phyloP scores from a whole-genome alignment of 2,797 vertebrate genomes.

The Channa striata region DNA sequence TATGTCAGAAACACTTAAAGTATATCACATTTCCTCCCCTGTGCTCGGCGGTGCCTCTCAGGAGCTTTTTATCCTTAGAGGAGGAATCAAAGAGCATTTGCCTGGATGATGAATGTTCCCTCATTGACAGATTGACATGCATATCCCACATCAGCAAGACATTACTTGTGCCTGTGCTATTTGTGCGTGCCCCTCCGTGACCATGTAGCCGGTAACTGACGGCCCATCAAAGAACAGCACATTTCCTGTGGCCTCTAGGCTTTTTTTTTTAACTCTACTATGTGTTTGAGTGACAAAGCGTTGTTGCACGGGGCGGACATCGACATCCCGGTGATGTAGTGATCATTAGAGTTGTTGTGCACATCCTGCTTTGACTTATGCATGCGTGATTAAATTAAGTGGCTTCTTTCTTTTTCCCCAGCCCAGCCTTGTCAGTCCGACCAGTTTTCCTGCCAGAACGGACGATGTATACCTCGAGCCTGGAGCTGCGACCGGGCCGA shows the following conservation, averaged over 20 bases:
- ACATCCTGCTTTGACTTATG: constrained; percentile 57
- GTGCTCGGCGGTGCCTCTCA: constrained; percentile 54
- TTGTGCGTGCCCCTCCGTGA: constrained; percentile 11
- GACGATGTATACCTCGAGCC: constrained; percentile 91
- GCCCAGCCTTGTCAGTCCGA: constrained; percentile 92
- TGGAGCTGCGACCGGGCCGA: constrained; percentile 97
- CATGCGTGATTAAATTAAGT: constrained; percentile 64
- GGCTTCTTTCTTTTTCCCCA: constrained; percentile 64
- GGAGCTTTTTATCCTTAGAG: constrained; percentile 66
- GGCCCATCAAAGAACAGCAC: constrained; percentile 31
- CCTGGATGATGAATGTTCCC: constrained; percentile 73
- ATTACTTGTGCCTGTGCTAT: constrained; percentile 15
- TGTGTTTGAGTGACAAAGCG: constrained; percentile 64
- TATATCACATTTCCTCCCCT: constrained; percentile 22
- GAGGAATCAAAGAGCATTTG: constrained; percentile 75
- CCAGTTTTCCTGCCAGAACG: constrained; percentile 94
- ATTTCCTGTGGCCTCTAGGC: constrained; percentile 39
- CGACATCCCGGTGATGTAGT: constrained; percentile 62
- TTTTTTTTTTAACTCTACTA: not conserved
- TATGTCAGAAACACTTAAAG: constrained; percentile 60
- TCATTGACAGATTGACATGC: constrained; percentile 68
- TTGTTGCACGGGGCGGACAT: constrained; percentile 35
- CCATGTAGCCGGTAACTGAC: constrained; percentile 45
- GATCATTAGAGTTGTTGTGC: constrained; percentile 63
- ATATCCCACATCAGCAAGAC: constrained; percentile 57